A percentile compares a stretch with the other conserved stretches of the same genome.
Evolutionary conservation across 2,888 invertebrate genomes (phyloP).

Genomic region (Apotomis turbidana): DNA sequence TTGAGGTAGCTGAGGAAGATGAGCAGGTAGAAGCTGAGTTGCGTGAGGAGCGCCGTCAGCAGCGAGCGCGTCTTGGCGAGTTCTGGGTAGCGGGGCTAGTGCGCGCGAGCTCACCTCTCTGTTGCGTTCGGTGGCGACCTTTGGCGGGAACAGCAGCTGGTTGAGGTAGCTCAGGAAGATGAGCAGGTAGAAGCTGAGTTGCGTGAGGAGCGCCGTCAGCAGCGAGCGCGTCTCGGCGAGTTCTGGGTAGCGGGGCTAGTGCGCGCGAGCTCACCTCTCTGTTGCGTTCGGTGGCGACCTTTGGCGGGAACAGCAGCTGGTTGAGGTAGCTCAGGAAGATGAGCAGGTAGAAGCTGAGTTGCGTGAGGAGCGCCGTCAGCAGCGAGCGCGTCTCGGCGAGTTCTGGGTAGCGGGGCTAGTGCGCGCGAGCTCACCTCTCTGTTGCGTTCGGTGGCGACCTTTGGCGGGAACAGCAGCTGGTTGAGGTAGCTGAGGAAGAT

Average conservation of each 20-base stretch:
- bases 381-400: constrained; percentile 89
- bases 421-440: constrained; percentile 84
- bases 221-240: constrained; percentile 89
- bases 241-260: too few species aligned
- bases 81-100: too few species aligned
- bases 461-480: constrained; percentile 93
- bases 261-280: constrained; percentile 84
- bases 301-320: constrained; percentile 93
- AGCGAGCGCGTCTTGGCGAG: constrained; percentile 89
- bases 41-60: constrained; percentile 92
- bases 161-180: constrained; percentile 97
- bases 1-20: constrained; percentile 97
- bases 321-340: constrained; percentile 97
- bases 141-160: constrained; percentile 93
- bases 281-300: constrained; percentile 90
- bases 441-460: constrained; percentile 90
- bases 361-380: constrained; percentile 92
- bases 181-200: constrained; percentile 94
- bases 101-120: constrained; percentile 84
- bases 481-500: constrained; percentile 97
- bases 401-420: too few species aligned
- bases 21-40: constrained; percentile 94
- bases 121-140: constrained; percentile 90
- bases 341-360: constrained; percentile 94
- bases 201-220: constrained; percentile 92